Conservation (phyloP, 2,797 vertebrate species). For the Acestrorhynchus altus region DNA sequence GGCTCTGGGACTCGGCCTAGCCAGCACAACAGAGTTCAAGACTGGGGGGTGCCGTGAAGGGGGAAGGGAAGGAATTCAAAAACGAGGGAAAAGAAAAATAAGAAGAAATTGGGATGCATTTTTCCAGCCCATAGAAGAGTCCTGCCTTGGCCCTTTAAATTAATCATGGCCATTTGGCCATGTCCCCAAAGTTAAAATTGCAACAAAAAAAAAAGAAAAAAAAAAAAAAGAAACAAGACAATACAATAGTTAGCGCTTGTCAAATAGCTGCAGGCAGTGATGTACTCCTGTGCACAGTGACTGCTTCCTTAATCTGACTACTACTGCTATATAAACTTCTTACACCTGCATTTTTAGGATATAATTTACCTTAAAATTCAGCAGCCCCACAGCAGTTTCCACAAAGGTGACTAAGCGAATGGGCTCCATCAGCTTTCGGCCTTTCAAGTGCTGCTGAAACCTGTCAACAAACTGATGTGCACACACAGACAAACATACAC, state of each 20-base stretch:
- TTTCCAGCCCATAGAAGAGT: conserved; percentile 9
- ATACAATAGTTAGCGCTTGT: conserved; percentile 66
- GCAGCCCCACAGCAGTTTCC: conserved; percentile 96
- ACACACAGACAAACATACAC: conserved; percentile 5
- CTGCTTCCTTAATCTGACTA: conserved; percentile 23
- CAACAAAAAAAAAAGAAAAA: conserved; percentile 62
- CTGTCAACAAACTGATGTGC: conserved; percentile 93
- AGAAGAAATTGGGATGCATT: conserved; percentile 10
- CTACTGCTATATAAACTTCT: conserved; percentile 57
- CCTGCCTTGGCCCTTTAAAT: neutral
- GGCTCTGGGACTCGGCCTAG: conserved; percentile 73
- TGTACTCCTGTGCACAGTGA: neutral
- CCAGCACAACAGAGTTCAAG: conserved; percentile 70
- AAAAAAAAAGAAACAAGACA: conserved; percentile 48
- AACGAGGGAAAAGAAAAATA: conserved; percentile 24
- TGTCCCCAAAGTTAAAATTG: neutral
- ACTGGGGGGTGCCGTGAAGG: conserved; percentile 44
- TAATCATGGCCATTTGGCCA: neutral
- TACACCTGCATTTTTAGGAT: conserved; percentile 66
- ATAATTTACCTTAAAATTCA: conserved; percentile 97
- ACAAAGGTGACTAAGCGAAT: conserved; percentile 98
- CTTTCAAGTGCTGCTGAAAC: conserved; percentile 90
- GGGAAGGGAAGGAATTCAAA: conserved; percentile 24
- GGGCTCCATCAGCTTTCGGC: conserved; percentile 87
- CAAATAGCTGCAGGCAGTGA: conserved; percentile 3